These are phyloP conservation scores for Andrena haemorrhoa DNA, from an alignment of 2,888 invertebrate genomes.

Conservation along the genomic window DNA sequence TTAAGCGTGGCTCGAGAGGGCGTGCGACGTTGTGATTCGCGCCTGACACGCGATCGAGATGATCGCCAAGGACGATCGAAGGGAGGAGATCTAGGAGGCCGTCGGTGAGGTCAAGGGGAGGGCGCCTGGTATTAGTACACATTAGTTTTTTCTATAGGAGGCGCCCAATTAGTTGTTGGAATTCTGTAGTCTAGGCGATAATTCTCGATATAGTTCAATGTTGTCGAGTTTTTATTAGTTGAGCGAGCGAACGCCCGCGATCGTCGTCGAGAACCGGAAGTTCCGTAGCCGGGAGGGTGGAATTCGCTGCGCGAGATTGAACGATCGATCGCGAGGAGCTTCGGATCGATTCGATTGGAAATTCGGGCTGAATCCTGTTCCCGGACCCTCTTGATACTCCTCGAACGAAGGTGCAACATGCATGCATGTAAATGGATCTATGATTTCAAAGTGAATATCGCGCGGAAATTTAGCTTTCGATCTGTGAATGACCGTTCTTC, in stretches of 20 bases:
- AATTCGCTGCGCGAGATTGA: slow-evolving; percentile 1
- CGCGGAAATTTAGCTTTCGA: background rate
- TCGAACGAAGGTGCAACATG: background rate
- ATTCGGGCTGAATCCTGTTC: background rate
- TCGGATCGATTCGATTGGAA: slow-evolving; percentile 18
- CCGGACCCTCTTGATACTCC: background rate
- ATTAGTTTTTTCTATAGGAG: slow-evolving; percentile 80
- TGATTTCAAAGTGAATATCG: background rate
- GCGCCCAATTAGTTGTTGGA: slow-evolving; percentile 83
- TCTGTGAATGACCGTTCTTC: background rate
- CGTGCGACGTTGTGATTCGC: background rate
- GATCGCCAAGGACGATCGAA: slow-evolving; percentile 14
- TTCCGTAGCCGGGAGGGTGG: background rate
- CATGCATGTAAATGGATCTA: background rate
- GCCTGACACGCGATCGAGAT: background rate
- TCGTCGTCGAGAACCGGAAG: slow-evolving; percentile 49
- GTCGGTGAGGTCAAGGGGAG: slow-evolving; percentile 78
- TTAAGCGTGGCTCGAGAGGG: background rate
- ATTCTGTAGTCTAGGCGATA: slow-evolving; percentile 82
- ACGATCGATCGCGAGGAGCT: slow-evolving; percentile 16
- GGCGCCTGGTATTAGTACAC: slow-evolving; percentile 84
- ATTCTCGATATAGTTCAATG: slow-evolving; percentile 82
- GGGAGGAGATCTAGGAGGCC: slow-evolving; percentile 58
- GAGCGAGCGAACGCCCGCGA: slow-evolving; percentile 57
- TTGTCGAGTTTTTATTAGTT: slow-evolving; percentile 80